These are phyloP conservation scores for Simalia tracyae DNA, from an alignment of 2,797 vertebrate genomes.

Conservation along the genomic window DNA sequence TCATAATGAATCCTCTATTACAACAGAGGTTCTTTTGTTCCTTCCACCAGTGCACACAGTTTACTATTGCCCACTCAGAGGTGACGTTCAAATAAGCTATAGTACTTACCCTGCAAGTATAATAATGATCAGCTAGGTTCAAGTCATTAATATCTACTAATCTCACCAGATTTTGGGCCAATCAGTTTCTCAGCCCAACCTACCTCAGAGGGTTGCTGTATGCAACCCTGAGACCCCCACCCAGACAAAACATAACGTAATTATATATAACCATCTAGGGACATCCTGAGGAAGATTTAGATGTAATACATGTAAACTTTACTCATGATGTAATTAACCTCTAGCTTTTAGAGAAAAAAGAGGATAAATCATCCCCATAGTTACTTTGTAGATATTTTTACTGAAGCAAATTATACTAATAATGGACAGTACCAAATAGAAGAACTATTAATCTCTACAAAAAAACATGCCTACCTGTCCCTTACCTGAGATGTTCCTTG, in stretches of 20 bases:
- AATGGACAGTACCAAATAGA: neutral
- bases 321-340: neutral
- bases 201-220: neutral
- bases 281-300: neutral
- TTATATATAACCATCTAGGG: neutral
- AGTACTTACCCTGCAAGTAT: neutral
- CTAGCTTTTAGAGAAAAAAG: neutral
- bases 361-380: neutral
- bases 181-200: neutral
- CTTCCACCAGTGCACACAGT: neutral
- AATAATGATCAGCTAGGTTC: neutral
- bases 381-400: neutral
- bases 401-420: neutral
- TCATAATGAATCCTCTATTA: neutral
- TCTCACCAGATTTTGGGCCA: neutral
- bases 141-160: neutral
- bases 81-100: neutral
- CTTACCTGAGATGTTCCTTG: neutral
- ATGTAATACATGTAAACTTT: neutral
- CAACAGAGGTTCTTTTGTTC: neutral
- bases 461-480: neutral
- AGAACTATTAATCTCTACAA: neutral
- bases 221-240: neutral
- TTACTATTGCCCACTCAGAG: neutral
- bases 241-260: neutral